Percentiles rank a stretch among this genome's conserved stretches.
These are phyloP conservation scores for Phalera bucephala DNA, from an alignment of 2,888 invertebrate genomes.

Conservation along the genomic window DNA sequence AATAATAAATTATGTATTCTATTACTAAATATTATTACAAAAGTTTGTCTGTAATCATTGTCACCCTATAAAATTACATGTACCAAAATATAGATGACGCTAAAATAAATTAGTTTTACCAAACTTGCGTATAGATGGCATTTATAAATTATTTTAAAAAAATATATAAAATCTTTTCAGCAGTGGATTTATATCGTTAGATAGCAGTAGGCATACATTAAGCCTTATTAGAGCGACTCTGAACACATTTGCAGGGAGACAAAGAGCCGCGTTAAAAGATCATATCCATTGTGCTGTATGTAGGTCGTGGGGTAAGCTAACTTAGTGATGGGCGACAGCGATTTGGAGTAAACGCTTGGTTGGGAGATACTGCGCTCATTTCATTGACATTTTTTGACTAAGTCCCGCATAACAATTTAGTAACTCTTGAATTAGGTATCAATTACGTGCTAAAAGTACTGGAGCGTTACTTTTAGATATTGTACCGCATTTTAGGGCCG, in stretches of 20 bases:
- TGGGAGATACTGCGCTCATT: no score
- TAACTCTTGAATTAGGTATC: no score
- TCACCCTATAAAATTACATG: neutral
- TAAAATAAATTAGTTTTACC: neutral
- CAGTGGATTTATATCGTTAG: slow-evolving; percentile 4
- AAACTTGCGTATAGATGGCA: neutral
- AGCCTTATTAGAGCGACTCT: slow-evolving; percentile 43
- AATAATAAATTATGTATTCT: no score
- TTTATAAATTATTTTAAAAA: no score
- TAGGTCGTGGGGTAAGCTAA: slow-evolving; percentile 31
- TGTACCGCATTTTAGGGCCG: no score
- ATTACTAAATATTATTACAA: no score
- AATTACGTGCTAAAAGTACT: no score
- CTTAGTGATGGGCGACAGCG: slow-evolving; percentile 23
- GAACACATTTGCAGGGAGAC: slow-evolving; percentile 47
- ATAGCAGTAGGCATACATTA: slow-evolving; percentile 38
- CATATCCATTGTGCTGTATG: slow-evolving; percentile 53
- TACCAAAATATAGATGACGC: neutral
- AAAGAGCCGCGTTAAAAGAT: slow-evolving; percentile 63
- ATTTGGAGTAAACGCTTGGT: slow-evolving; percentile 24
- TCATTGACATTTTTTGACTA: no score
- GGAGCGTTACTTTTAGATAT: no score
- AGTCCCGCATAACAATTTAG: no score
- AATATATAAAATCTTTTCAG: no score
- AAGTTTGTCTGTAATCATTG: no score